phyloP scores from a whole-genome alignment of 2,888 invertebrate genomes.

The Acanthopleura granulata region DNA sequence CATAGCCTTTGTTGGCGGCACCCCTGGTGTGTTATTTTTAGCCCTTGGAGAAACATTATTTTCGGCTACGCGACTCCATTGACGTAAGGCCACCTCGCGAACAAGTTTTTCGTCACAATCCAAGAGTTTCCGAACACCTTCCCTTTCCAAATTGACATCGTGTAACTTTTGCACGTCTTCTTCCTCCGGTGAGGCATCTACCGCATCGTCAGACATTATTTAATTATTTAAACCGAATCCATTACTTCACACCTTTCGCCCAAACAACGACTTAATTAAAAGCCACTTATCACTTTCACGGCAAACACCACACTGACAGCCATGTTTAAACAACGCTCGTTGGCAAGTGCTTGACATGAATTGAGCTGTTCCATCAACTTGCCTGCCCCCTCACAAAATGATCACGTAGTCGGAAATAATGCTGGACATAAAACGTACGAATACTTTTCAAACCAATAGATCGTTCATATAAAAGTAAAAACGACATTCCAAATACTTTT shows the following conservation, averaged over 20 bases:
- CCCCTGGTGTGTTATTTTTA: not conserved
- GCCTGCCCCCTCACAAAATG: not conserved
- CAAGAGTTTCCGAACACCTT: not conserved
- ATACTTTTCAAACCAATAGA: no score
- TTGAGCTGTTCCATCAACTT: not conserved
- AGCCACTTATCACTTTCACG: no score
- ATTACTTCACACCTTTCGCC: no score
- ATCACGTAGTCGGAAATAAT: no score
- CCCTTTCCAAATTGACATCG: not conserved
- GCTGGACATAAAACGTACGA: no score
- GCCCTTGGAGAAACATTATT: not conserved
- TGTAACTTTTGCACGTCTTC: not conserved
- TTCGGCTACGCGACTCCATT: not conserved
- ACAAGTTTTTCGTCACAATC: not conserved
- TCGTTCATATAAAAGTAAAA: no score
- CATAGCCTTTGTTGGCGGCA: no score
- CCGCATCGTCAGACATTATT: no score
- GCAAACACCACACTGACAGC: not conserved
- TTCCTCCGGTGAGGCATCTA: not conserved
- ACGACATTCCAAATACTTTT: no score
- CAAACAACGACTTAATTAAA: no score
- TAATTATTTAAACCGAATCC: no score
- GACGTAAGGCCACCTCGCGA: not conserved
- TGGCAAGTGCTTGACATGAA: not conserved
- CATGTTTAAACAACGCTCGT: constrained; percentile 2